These are phyloP conservation scores for Otus sunia DNA, from an alignment of 2,113 vertebrate species.

Conservation along the genomic window DNA sequence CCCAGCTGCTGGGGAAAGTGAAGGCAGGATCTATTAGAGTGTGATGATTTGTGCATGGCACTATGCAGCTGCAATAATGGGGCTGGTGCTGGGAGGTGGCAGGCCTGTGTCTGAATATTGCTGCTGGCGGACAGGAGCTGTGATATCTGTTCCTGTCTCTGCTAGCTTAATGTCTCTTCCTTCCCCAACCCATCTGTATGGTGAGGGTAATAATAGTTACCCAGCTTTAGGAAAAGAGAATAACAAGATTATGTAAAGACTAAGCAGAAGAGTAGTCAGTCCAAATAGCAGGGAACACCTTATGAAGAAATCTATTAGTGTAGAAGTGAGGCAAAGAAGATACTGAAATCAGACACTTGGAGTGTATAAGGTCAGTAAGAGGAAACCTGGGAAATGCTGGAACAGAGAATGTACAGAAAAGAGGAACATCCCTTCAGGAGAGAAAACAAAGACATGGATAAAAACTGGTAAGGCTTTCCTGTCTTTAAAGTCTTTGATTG, in stretches of 20 bases:
- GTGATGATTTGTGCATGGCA: fast-evolving
- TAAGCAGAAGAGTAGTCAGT: not conserved
- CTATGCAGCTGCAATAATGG: not conserved
- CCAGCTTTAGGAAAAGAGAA: not conserved
- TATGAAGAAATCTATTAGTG: not conserved
- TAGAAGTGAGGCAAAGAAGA: not conserved
- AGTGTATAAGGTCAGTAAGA: not conserved
- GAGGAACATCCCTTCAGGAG: not conserved
- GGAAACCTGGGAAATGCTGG: not conserved
- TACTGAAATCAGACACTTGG: not conserved
- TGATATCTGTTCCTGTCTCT: not conserved
- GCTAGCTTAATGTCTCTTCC: not conserved
- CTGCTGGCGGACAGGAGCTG: not conserved
- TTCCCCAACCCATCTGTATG: fast-evolving
- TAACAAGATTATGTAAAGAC: not conserved
- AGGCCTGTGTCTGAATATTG: fast-evolving
- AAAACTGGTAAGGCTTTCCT: not conserved
- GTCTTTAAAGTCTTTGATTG: not conserved
- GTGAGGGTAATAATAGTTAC: not conserved
- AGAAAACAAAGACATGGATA: not conserved
- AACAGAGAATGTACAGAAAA: not conserved
- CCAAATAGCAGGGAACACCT: not conserved
- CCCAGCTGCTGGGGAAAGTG: not conserved
- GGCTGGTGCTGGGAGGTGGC: not conserved
- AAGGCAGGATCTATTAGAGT: not conserved